Conservation (phyloP, 2,113 vertebrate genomes). For the Balaeniceps rex region DNA sequence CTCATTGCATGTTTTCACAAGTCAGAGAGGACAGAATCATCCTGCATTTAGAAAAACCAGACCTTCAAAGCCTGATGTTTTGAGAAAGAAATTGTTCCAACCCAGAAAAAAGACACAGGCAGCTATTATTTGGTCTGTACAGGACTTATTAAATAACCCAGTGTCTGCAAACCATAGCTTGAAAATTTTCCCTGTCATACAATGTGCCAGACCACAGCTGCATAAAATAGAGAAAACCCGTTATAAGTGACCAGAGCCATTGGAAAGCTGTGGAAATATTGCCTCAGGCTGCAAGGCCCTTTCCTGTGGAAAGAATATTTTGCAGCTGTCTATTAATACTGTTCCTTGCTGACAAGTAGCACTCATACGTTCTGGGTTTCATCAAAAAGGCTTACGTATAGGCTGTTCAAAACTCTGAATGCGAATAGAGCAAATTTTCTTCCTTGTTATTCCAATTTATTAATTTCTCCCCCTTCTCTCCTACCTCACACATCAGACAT, state of each 20-base stretch:
- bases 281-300: conserved; percentile 42
- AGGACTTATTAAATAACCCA: not conserved
- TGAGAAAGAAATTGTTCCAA: not conserved
- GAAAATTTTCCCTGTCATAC: not conserved
- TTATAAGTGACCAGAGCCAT: conserved; percentile 45
- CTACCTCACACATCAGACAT: not conserved
- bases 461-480: not conserved
- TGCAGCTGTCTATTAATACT: conserved; percentile 5
- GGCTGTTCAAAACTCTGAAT: not conserved
- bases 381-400: not conserved
- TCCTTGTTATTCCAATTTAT: not conserved
- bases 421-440: not conserved
- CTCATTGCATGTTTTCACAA: not conserved
- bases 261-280: conserved; percentile 56
- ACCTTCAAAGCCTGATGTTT: not conserved
- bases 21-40: not conserved
- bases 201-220: conserved; percentile 54
- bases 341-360: not conserved
- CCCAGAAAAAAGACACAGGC: not conserved
- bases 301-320: conserved; percentile 51
- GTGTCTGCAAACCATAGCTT: conserved; percentile 15
- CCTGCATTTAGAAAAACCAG: not conserved
- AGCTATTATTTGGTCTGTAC: conserved; percentile 22
- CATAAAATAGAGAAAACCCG: conserved; percentile 41
- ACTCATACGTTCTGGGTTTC: not conserved